Percentiles rank a stretch among this genome's conserved stretches.
phyloP scores from a whole-genome alignment of 2,113 vertebrate species.

The Rissa tridactyla region DNA sequence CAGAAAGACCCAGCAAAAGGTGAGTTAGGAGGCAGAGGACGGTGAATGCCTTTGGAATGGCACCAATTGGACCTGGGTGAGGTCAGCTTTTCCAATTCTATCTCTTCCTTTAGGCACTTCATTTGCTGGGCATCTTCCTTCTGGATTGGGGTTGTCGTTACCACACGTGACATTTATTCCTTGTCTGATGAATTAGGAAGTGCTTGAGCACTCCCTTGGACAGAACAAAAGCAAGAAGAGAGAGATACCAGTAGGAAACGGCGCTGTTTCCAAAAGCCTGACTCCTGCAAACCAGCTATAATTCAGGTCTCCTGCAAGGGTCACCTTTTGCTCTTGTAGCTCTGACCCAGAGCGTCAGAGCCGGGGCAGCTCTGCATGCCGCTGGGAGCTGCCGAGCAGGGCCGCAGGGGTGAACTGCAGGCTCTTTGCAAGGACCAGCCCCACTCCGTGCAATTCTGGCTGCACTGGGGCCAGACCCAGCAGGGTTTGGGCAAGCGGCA shows the following conservation, averaged over 20 bases:
- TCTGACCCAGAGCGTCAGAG: rapidly evolving
- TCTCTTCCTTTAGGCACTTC: background rate
- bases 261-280: background rate
- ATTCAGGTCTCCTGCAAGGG: background rate
- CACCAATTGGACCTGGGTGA: background rate
- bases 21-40: background rate
- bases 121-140: background rate
- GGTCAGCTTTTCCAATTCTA: background rate
- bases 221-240: background rate
- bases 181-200: background rate
- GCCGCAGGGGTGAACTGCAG: background rate
- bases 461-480: background rate
- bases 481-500: background rate
- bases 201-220: background rate
- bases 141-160: rapidly evolving
- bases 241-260: background rate
- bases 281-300: background rate
- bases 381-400: rapidly evolving
- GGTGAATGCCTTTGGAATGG: background rate
- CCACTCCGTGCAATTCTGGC: background rate
- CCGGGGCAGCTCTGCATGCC: background rate
- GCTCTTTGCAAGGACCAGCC: background rate
- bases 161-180: background rate
- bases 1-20: background rate
- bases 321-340: background rate